Conservation (phyloP, 2,888 invertebrate genomes). For the Epinotia demarniana region DNA sequence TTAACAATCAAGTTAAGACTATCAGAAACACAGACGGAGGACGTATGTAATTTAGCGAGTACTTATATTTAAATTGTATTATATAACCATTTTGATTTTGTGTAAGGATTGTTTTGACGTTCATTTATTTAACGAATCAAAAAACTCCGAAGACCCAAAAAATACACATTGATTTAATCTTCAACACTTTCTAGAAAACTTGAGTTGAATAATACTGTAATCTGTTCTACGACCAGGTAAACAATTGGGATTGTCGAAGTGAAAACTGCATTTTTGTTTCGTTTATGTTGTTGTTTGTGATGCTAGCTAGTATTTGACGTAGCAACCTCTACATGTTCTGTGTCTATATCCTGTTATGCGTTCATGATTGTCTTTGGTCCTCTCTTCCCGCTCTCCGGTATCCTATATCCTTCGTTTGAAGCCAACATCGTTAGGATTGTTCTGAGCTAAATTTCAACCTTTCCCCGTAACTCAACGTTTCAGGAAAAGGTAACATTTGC, state of each 20-base stretch:
- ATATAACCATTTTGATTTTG: background rate
- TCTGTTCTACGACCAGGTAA: background rate
- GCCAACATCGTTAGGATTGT: constrained; percentile 59
- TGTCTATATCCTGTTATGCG: constrained; percentile 51
- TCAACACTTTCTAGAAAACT: background rate
- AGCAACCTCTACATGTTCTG: constrained; percentile 51
- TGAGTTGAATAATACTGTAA: background rate
- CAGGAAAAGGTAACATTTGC: constrained; percentile 70
- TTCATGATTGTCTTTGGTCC: constrained; percentile 51
- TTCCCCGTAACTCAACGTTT: constrained; percentile 67
- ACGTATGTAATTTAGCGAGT: background rate
- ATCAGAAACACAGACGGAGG: constrained; percentile 20
- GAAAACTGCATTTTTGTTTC: constrained; percentile 50
- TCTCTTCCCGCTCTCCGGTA: constrained; percentile 53
- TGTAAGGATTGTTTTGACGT: background rate
- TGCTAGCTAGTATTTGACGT: constrained; percentile 57
- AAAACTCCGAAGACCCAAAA: background rate
- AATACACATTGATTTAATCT: constrained; percentile 11
- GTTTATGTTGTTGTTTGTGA: constrained; percentile 53
- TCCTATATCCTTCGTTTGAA: constrained; percentile 56
- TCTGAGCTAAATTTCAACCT: constrained; percentile 64
- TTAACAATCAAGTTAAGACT: constrained; percentile 26
- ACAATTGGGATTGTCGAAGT: background rate
- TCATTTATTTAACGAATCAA: background rate
- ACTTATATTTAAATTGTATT: background rate